Percentiles rank a stretch among this genome's conserved stretches.
phyloP scores from a whole-genome alignment of 2,113 vertebrate genomes.

The Falcunculus frontatus region DNA sequence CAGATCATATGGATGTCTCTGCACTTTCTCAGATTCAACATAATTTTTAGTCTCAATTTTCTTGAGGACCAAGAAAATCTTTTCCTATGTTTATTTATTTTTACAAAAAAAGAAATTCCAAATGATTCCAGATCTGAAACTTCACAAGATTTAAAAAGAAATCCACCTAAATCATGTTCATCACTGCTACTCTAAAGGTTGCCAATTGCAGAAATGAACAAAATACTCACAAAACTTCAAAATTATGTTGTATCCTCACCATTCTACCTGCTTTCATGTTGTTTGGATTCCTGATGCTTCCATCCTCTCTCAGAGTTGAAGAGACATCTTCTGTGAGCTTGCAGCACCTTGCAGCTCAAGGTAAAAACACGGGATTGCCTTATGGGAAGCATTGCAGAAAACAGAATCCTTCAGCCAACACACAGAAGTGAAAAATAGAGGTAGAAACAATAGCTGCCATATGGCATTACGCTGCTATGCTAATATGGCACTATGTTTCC shows the following conservation, averaged over 20 bases:
- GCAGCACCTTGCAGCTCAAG: background rate
- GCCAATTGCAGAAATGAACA: background rate
- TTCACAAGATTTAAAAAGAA: background rate
- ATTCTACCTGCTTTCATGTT: background rate
- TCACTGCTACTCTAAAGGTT: accelerated
- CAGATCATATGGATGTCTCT: background rate
- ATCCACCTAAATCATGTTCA: background rate
- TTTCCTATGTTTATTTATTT: background rate
- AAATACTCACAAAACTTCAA: background rate
- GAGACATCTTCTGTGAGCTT: background rate
- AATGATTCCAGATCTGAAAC: background rate
- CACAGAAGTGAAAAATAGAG: background rate
- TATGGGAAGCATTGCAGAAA: background rate
- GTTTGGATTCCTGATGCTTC: background rate
- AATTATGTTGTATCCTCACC: background rate
- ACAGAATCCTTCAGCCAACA: background rate
- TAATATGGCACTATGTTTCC: background rate
- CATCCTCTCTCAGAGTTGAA: background rate
- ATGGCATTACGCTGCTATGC: background rate
- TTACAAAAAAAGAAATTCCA: background rate
- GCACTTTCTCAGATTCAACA: background rate
- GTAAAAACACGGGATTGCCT: background rate
- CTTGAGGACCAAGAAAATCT: background rate
- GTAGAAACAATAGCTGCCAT: background rate
- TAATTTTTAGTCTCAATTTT: background rate